phyloP scores from a whole-genome alignment of 2,888 invertebrate species.

The Shargacucullia verbasci region DNA sequence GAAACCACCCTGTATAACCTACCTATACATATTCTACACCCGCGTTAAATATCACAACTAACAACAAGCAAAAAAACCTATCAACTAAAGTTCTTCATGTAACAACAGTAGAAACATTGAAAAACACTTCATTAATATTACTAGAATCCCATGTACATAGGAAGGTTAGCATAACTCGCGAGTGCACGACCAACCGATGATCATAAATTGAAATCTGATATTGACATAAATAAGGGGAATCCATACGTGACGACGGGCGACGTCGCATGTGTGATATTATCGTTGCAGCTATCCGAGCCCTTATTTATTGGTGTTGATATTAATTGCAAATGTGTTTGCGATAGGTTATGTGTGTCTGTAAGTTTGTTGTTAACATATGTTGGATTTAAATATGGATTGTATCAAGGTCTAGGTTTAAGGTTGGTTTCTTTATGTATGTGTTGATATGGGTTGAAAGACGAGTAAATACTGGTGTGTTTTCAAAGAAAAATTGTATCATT shows the following conservation, averaged over 20 bases:
- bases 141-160: conserved; percentile 38
- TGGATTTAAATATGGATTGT: conserved; percentile 44
- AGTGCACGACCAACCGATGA: conserved; percentile 42
- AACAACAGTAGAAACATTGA: conserved; percentile 7
- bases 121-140: conserved; percentile 47
- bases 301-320: conserved; percentile 69
- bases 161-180: conserved; percentile 53
- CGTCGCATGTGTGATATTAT: conserved; percentile 71
- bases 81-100: neutral
- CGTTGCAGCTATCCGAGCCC: conserved; percentile 63
- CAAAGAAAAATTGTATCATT: too few species aligned
- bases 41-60: too few species aligned
- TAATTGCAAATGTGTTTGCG: conserved; percentile 68
- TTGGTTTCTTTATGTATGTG: conserved; percentile 37
- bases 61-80: neutral
- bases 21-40: too few species aligned
- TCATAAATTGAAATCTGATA: conserved; percentile 84
- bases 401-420: conserved; percentile 42
- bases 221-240: conserved; percentile 78
- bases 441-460: conserved; percentile 15
- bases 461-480: conserved; percentile 2
- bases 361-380: conserved; percentile 24
- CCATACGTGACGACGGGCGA: conserved; percentile 81
- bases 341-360: conserved; percentile 51
- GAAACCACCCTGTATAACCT: too few species aligned